These are phyloP conservation scores for Fragum whitleyi DNA, from an alignment of 2,888 invertebrate genomes.

Conservation along the genomic window DNA sequence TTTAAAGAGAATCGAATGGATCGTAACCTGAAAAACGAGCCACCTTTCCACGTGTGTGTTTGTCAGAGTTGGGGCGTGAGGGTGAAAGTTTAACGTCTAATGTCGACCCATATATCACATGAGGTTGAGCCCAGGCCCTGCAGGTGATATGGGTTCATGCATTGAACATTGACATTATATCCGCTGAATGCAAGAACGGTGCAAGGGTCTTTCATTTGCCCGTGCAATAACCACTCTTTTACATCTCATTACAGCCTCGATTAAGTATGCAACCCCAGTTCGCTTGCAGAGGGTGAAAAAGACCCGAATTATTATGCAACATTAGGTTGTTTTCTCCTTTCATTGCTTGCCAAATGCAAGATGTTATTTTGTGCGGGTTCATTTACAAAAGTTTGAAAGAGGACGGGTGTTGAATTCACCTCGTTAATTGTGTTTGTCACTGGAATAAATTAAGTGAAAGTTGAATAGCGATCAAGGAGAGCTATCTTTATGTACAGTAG, in stretches of 20 bases:
- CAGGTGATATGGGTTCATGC: slow-evolving; percentile 9
- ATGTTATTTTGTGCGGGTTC: slow-evolving; percentile 37
- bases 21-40: too few species aligned
- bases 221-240: too few species aligned
- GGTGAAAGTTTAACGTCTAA: background rate
- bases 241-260: too few species aligned
- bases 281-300: background rate
- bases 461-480: slow-evolving; percentile 6
- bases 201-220: too few species aligned
- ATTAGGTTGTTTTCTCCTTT: slow-evolving; percentile 41
- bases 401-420: slow-evolving; percentile 1
- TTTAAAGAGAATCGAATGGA: too few species aligned
- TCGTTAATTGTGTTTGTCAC: slow-evolving; percentile 13
- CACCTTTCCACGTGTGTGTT: background rate
- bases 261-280: slow-evolving; percentile 8
- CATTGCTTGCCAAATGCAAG: slow-evolving; percentile 49
- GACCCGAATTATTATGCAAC: slow-evolving; percentile 49
- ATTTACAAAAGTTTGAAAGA: slow-evolving; percentile 2
- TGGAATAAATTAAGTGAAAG: slow-evolving; percentile 13
- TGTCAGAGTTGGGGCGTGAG: background rate
- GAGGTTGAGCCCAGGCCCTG: background rate
- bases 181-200: too few species aligned
- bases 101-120: slow-evolving; percentile 11
- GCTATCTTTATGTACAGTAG: background rate
- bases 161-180: background rate